Evolutionary conservation across 1,140 invertebrate species (phyloP), one percentile per base, ranked within the genome.

Genomic region (Philaenus spumarius): DNA sequence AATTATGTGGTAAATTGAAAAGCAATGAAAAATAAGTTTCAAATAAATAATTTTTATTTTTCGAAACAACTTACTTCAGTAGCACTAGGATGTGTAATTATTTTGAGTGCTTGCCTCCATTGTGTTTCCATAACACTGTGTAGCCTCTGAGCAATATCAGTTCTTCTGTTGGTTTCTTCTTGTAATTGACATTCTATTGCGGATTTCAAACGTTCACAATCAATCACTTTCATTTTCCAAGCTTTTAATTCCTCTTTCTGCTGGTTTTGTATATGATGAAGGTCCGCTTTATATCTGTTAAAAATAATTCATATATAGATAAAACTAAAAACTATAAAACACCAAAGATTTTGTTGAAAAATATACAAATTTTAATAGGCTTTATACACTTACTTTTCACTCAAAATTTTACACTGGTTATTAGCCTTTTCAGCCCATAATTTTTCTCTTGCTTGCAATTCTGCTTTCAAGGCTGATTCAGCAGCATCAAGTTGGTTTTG

Each of bases 91-190:
- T 58, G 59, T 19, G 59, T 83, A 42, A 90, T 81, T 58, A 89
- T 87, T 60, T 77, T 77, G 15, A 89, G 68, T 19, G 86, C 85
- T 72, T 89, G 84, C 45, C 83, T 77, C 85, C 86, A 89, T 66
- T 89, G 86, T 37, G 80, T 78, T 72, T 90, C 82, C 86, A 90
- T 89, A 0, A 89, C 82, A 42, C 76, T 77, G 71, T 89, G 85
- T 61, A 90, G 70, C 68, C 87, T 82, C 58, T 85, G 77, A 1
- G 84, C 86, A 46, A 89, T 78, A 62, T 84, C 77, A 2, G 80
- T 79, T 68, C 81, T 77, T 53, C 74, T 76, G 3, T 55, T 39
- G 6, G 56, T 47, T 26, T 58, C 56, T n/a, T 58, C 37, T 23
- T 53, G 22, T 26, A 58, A 19, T 24, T 51, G 48, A 15, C 23